Conservation (phyloP, 2,113 vertebrate species). For the Apteryx owenii region DNA sequence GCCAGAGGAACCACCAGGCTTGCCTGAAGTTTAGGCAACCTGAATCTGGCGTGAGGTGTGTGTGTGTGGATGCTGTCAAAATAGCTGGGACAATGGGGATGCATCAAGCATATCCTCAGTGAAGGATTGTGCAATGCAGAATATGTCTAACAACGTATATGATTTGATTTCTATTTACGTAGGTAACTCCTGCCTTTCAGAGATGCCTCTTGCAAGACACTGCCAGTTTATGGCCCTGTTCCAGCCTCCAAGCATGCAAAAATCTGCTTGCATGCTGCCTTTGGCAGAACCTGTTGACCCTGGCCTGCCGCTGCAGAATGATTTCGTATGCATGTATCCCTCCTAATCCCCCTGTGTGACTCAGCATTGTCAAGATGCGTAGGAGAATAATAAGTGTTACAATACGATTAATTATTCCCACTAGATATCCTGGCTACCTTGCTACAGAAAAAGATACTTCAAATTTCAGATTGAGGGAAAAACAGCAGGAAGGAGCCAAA, state of each 20-base stretch:
- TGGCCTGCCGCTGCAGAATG: not conserved
- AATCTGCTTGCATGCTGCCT: not conserved
- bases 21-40: not conserved
- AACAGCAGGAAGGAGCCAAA: rapidly evolving
- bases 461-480: rapidly evolving
- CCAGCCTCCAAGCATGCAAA: not conserved
- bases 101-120: rapidly evolving
- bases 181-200: not conserved
- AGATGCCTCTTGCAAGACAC: not conserved
- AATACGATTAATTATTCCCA: not conserved
- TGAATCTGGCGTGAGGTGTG: rapidly evolving
- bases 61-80: not conserved
- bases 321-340: not conserved
- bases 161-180: not conserved
- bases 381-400: not conserved
- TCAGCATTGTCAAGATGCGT: not conserved
- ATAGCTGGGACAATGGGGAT: rapidly evolving
- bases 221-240: rapidly evolving
- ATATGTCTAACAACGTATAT: rapidly evolving
- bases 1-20: rapidly evolving
- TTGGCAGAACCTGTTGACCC: not conserved
- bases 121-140: not conserved
- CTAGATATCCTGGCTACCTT: not conserved
- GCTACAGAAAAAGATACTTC: not conserved
- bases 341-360: not conserved